Evolutionary conservation across 1,140 invertebrate genomes (phyloP).

Genomic region (Drosophila ohnishii): DNA sequence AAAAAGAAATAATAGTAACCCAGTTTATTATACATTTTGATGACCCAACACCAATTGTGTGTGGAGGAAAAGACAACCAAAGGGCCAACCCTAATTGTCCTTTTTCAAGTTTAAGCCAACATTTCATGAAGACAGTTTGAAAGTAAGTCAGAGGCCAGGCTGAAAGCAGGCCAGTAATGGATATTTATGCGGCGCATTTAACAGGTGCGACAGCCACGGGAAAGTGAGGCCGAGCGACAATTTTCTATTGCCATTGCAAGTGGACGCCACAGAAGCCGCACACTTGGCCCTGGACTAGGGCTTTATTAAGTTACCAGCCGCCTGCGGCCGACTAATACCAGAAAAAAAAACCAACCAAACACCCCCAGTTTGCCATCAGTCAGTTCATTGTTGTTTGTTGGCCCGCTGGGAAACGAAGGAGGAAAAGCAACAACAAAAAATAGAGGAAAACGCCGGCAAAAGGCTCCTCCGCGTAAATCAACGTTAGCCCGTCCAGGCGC

Average conservation of each 20-base stretch:
- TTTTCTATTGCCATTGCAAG: conserved; percentile 35
- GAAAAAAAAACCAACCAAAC: conserved; percentile 10
- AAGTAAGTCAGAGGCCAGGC: conserved; percentile 11
- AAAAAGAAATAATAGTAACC: neutral
- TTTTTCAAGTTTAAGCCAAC: conserved; percentile 47
- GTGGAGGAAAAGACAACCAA: neutral
- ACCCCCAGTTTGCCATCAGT: conserved; percentile 29
- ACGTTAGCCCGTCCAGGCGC: conserved; percentile 63
- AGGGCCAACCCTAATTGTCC: conserved; percentile 20
- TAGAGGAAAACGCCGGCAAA: conserved; percentile 20
- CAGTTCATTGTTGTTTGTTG: conserved; percentile 75
- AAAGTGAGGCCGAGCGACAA: conserved; percentile 23
- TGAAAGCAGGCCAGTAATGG: conserved; percentile 36
- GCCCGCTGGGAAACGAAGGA: conserved; percentile 58
- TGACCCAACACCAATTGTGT: neutral
- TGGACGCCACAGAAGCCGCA: conserved; percentile 24
- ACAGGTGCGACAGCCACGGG: conserved; percentile 42
- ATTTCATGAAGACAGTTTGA: conserved; percentile 40
- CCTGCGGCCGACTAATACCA: conserved; percentile 13
- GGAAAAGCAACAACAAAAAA: neutral
- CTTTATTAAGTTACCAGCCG: conserved; percentile 55
- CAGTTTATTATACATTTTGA: conserved; percentile 3
- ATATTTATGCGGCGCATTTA: conserved; percentile 68
- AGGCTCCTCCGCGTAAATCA: conserved; percentile 66
- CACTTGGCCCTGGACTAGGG: conserved; percentile 40